Evolutionary conservation across 1,140 invertebrate species (phyloP), one percentile per base, ranked within the genome.

Genomic region (Parapsyche elsis): DNA sequence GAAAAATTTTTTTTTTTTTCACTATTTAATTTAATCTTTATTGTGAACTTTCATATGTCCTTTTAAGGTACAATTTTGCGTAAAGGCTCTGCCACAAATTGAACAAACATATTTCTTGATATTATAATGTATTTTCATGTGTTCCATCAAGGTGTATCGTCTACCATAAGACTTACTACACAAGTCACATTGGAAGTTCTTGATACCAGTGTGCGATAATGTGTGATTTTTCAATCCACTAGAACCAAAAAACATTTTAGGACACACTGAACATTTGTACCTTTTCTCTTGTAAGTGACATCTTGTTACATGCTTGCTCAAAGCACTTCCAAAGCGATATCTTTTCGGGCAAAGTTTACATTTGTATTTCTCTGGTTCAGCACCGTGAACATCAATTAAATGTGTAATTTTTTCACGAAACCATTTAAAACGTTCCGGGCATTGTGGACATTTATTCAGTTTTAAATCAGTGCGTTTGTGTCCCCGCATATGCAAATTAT

Each of bases 61-160:
- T 57, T 88, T 88, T 7, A 89, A 70, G 45, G 87, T 87, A 71
- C 86, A 87, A 73, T 88, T 88, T 81, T 89, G 87, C 79, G 88
- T 87, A 83, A 91, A 91, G 0, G 89, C 89, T 76, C 86, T 90
- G 44, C 88, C 87, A 81, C 90, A 91, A 49, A 89, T 88, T 2
- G 88, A 85, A 83, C 84, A n/a, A n/a, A n/a, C n/a, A n/a, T n/a
- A n/a, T n/a, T n/a, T n/a, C n/a, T n/a, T n/a, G n/a, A n/a, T n/a
- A n/a, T n/a, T n/a, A n/a, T n/a, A n/a, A n/a, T n/a, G n/a, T n/a
- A n/a, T n/a, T n/a, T n/a, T n/a, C n/a, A 93, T 90, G 83, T 94
- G 93, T 67, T 93, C 90, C 24, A 93, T 88, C 88, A 94, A 90
- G 53, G 92, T 93, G 82, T 93, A 89, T 81, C 93, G 92, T 73